Evolutionary conservation across 2,113 vertebrate genomes (phyloP).

Genomic region (Corythoichthys intestinalis): DNA sequence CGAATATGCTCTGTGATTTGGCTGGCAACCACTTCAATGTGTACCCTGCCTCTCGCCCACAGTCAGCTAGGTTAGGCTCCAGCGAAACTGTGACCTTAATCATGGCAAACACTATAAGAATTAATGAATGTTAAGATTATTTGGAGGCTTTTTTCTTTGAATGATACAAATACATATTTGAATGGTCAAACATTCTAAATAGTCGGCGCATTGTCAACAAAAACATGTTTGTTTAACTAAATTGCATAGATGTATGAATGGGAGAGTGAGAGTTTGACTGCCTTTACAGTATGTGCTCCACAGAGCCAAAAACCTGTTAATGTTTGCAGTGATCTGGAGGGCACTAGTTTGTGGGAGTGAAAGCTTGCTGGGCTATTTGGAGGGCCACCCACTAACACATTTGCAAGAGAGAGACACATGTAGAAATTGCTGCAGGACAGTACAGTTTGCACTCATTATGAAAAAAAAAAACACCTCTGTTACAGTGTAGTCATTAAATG

Average conservation of each 20-base stretch:
- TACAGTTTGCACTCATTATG: slow-evolving; percentile 5
- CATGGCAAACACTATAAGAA: too few relatives aligned
- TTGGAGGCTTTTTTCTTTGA: neutral
- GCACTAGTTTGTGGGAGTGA: slow-evolving; percentile 56
- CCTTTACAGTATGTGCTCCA: neutral
- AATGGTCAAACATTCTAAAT: neutral
- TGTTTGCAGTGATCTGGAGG: slow-evolving; percentile 52
- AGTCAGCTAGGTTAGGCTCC: neutral
- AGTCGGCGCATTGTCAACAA: neutral
- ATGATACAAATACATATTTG: neutral
- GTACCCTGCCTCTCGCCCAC: neutral
- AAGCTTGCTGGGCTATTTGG: slow-evolving; percentile 58
- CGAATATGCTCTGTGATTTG: neutral
- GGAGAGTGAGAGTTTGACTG: neutral
- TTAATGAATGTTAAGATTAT: neutral
- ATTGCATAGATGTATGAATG: neutral
- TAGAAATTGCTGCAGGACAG: neutral
- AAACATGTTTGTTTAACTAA: neutral
- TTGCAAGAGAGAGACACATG: slow-evolving; percentile 16
- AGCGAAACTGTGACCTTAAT: neutral
- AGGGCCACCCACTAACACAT: slow-evolving; percentile 58
- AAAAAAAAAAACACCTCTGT: neutral
- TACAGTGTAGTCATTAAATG: neutral
- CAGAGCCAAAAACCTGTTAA: slow-evolving; percentile 41
- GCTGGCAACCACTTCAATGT: neutral